These are phyloP conservation scores for Chroicocephalus ridibundus DNA, from an alignment of 2,113 vertebrate genomes.

Conservation along the genomic window DNA sequence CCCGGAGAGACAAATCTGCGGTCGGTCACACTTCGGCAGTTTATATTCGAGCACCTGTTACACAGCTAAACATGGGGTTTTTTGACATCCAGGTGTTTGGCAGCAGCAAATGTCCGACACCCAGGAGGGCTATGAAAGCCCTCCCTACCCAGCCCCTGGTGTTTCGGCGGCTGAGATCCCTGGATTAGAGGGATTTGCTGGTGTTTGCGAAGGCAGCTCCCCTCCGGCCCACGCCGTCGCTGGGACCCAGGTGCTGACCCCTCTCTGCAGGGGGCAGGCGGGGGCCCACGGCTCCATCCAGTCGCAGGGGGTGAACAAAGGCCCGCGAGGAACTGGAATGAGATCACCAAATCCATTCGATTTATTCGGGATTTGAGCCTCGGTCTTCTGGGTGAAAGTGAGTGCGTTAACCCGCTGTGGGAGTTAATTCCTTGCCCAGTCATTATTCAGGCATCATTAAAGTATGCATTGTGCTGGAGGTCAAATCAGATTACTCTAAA, in stretches of 20 bases:
- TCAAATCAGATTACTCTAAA: slow-evolving; percentile 59
- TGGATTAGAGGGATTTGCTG: neutral
- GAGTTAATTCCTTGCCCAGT: slow-evolving; percentile 53
- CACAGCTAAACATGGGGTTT: neutral
- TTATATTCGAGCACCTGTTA: neutral
- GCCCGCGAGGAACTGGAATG: neutral
- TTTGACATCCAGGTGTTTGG: neutral
- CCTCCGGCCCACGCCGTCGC: neutral
- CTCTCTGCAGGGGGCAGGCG: neutral
- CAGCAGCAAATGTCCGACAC: neutral
- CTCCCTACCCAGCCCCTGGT: neutral
- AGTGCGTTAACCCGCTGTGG: slow-evolving; percentile 10
- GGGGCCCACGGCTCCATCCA: neutral
- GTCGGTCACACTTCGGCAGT: neutral
- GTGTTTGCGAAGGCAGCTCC: neutral
- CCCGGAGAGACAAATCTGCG: neutral
- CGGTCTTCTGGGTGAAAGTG: slow-evolving; percentile 37
- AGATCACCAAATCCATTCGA: slow-evolving; percentile 36
- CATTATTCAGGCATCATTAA: slow-evolving; percentile 44
- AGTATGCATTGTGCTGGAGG: slow-evolving; percentile 48
- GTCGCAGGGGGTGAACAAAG: neutral
- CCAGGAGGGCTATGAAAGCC: neutral
- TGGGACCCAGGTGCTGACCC: neutral
- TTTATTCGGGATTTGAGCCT: slow-evolving; percentile 29
- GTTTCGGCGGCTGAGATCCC: neutral